Evolutionary conservation across 2,113 vertebrate species (phyloP).

Genomic region (Psophia crepitans): DNA sequence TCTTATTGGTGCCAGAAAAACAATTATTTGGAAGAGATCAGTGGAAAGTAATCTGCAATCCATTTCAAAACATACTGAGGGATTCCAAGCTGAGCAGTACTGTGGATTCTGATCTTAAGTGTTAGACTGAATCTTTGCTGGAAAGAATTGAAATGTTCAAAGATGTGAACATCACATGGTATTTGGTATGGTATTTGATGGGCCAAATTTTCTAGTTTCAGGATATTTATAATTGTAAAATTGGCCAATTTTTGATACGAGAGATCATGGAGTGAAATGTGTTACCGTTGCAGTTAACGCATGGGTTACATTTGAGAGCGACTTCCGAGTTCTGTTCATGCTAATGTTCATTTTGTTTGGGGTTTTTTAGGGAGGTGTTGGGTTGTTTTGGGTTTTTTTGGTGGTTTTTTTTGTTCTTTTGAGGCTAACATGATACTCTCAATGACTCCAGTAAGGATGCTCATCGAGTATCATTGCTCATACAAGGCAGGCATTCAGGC

Average conservation of each 20-base stretch:
- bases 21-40: neutral
- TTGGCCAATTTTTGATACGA: neutral
- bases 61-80: neutral
- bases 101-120: neutral
- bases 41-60: neutral
- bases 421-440: neutral
- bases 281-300: neutral
- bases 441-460: neutral
- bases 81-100: neutral
- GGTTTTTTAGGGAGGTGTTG: neutral
- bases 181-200: neutral
- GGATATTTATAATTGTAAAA: accelerated
- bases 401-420: too few relatives aligned
- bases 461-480: neutral
- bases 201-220: neutral
- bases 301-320: neutral
- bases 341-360: neutral
- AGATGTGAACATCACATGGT: neutral
- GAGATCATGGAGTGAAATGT: neutral
- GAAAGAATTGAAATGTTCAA: neutral
- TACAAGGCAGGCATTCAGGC: neutral
- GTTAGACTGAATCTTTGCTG: neutral
- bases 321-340: neutral
- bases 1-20: neutral
- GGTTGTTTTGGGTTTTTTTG: neutral